A percentile compares a stretch with the other conserved stretches of the same genome.
Conservation (phyloP, 92 coral and sea anemone genomes). For the Parazoanthus swiftii region DNA sequence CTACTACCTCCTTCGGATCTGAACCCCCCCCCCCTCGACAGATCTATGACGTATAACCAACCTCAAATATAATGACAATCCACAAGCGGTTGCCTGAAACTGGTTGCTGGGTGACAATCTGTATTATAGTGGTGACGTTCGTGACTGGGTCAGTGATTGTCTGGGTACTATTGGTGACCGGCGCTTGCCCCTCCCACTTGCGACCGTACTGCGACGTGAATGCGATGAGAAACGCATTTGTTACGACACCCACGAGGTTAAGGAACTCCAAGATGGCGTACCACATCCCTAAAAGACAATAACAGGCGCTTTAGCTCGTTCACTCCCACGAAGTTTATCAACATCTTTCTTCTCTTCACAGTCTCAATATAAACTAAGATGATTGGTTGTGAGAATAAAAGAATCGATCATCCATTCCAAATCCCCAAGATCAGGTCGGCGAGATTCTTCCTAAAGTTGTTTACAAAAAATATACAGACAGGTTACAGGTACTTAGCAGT, state of each 20-base stretch:
- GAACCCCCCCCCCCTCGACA: not conserved
- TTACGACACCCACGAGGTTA: conserved; percentile 92
- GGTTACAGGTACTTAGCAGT: too few relatives aligned
- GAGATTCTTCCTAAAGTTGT: too few relatives aligned
- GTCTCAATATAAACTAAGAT: too few relatives aligned
- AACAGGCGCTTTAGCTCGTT: too few relatives aligned
- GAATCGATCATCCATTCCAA: not conserved
- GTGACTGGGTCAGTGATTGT: conserved; percentile 56
- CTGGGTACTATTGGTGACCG: conserved; percentile 59
- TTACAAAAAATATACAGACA: too few relatives aligned
- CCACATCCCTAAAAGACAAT: conserved; percentile 80
- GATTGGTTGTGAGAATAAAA: not conserved
- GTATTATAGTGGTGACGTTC: conserved; percentile 66
- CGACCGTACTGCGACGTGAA: conserved; percentile 95
- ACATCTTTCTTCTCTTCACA: too few relatives aligned
- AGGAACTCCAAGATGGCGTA: conserved; percentile 88
- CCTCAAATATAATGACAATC: conserved; percentile 94
- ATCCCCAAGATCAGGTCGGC: too few relatives aligned
- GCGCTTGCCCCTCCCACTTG: conserved; percentile 76
- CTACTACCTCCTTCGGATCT: too few relatives aligned
- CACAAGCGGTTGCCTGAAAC: conserved; percentile 70
- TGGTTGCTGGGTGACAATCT: conserved; percentile 62
- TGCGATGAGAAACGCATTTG: conserved; percentile 91
- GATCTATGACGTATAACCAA: conserved; percentile 31
- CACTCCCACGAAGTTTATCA: too few relatives aligned